Base-by-base conservation (phyloP, 2,888 invertebrate genomes). In the Pyralis farinalis region DNA sequence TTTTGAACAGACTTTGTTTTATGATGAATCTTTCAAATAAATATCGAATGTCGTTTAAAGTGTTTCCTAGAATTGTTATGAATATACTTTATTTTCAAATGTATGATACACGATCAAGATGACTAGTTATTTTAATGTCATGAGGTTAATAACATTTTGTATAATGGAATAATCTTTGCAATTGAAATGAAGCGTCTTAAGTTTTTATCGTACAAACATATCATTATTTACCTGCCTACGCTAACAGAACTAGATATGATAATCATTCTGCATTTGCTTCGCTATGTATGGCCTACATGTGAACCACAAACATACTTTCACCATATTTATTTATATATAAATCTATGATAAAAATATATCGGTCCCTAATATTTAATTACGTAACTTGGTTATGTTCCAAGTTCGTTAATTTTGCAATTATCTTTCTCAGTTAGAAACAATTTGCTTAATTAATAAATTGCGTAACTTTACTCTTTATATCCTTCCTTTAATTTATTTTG, bases 221-320 rank as follows among this genome's bases (percentile, higher is more conserved):
- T 32, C 42, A 34, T 44, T 44, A 42, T 48, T 43, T 34, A 31
- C 55, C 58, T 53, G 49, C 70, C 70, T 63, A 73, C 73, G 60
- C 60, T 37, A 42, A 39, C 43, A 49, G 12, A 71, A 70, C 71
- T 58, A 53, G 49, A 49, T 66, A 68, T 69, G 63, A 61, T 67
- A 66, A 71, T 74, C 55, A 59, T 64, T 69, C 49, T 46, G 48
- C 57, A 57, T 63, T 52, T 53, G 55, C 51, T 44, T 52, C 44
- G 47, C 16, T n/a, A 53, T 54, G 56, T 40, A 55, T 58, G 55
- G 47, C 49, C 58, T 57, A 67, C 52, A 62, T 65, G 57, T 59
- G 57, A 47, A 51, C 47, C 28, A 35, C 40, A 53, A 47, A 37
- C 47, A 40, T 37, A 62, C 74, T 74, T 74, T 76, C 74, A 65